Evolutionary conservation across 2,888 invertebrate genomes (phyloP).

Genomic region (Pyrochroa serraticornis): DNA sequence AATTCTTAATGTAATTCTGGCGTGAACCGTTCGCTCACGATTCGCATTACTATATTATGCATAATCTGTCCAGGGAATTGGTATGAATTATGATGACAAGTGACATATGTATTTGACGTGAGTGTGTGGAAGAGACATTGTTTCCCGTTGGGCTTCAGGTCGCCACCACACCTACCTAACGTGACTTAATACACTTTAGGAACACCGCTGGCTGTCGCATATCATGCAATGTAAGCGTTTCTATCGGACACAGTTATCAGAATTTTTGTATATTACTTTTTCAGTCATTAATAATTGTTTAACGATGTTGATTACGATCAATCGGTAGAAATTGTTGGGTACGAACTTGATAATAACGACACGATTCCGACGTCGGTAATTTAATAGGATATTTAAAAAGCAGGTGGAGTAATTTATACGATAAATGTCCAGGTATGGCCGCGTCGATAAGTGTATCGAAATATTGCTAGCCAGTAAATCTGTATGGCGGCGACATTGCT

Average conservation of each 20-base stretch:
- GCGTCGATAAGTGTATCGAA: no score
- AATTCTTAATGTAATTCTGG: no score
- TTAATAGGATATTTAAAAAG: neutral
- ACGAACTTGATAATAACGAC: conserved; percentile 4
- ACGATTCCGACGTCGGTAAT: neutral
- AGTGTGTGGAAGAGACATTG: conserved; percentile 19
- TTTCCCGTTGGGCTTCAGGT: conserved; percentile 35
- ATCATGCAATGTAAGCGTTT: conserved; percentile 31
- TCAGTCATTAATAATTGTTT: conserved; percentile 26
- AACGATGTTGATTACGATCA: conserved; percentile 18
- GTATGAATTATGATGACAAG: conserved; percentile 20
- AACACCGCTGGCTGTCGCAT: conserved; percentile 11
- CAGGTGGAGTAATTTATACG: neutral
- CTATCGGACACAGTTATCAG: conserved; percentile 21
- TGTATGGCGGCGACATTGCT: no score
- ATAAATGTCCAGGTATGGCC: no score
- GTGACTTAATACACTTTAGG: conserved; percentile 42
- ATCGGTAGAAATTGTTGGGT: conserved; percentile 1
- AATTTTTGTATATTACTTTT: conserved; percentile 14
- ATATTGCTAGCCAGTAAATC: no score
- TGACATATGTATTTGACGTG: conserved; percentile 23
- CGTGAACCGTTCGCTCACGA: no score
- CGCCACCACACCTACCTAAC: conserved; percentile 40
- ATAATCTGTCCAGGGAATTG: no score
- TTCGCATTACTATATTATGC: no score